These are phyloP conservation scores for Sycophila texana DNA, from an alignment of 2,888 invertebrate genomes.

Conservation along the genomic window DNA sequence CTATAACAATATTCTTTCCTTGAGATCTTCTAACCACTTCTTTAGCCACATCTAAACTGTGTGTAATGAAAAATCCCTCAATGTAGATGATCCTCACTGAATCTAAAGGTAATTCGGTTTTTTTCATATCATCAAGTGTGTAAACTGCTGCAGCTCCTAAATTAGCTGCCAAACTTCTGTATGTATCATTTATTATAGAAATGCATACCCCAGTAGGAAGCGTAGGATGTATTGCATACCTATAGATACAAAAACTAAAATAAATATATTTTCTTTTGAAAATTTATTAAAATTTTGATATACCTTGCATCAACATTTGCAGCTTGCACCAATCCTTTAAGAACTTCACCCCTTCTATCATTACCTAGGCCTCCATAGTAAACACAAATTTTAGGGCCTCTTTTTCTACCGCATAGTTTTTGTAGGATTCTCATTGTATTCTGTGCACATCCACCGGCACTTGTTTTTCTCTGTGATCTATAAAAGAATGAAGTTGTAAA, in stretches of 20 bases:
- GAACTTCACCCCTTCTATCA: conserved; percentile 67
- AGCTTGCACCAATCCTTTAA: conserved; percentile 67
- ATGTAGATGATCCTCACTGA: conserved; percentile 71
- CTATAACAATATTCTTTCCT: conserved; percentile 68
- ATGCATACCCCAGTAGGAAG: conserved; percentile 72
- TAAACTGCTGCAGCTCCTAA: conserved; percentile 73
- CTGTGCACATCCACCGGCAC: conserved; percentile 70
- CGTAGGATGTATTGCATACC: conserved; percentile 68
- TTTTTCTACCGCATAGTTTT: conserved; percentile 66
- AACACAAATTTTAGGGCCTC: conserved; percentile 60
- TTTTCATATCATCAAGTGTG: conserved; percentile 65
- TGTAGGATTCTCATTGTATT: conserved; percentile 70
- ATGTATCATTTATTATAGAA: conserved; percentile 68
- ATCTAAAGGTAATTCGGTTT: conserved; percentile 63
- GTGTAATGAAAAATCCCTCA: conserved; percentile 73
- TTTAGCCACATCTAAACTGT: conserved; percentile 71
- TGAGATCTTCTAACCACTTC: conserved; percentile 68
- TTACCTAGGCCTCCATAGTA: conserved; percentile 72
- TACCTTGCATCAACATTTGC: conserved; percentile 71
- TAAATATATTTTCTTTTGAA: conserved; percentile 16
- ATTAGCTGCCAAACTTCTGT: conserved; percentile 71
- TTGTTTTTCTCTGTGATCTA: conserved; percentile 62
- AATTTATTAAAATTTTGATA: background rate
- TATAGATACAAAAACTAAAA: conserved; percentile 57
- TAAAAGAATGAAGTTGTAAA: conserved; percentile 27